Evolutionary conservation across 2,797 vertebrate genomes (phyloP), one percentile per base, ranked within the genome.

Genomic region (Anguilla marmorata): DNA sequence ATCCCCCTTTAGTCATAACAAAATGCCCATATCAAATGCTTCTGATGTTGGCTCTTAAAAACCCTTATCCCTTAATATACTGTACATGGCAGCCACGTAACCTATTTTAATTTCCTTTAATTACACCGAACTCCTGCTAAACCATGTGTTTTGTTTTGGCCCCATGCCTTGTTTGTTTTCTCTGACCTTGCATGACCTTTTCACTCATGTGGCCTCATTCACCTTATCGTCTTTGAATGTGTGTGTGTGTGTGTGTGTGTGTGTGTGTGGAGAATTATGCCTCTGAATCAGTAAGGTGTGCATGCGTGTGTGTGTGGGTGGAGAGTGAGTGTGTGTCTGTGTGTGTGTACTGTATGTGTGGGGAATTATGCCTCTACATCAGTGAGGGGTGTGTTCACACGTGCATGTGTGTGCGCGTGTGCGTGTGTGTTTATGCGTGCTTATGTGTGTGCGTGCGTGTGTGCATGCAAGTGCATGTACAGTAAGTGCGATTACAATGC

Each of bases 121-220:
- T 79, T 41, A 19, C 8, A 7, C 50, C 11, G 2, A 14, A 16
- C 33, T 50, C 45, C 41, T 24, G 21, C 45, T 24, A 14, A 82
- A 6, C 45, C 79, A 79, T 79, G 30, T 48, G 45, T 11, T 79
- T 76, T 48, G 76, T 80, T 45, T 80, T 80, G 79, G 79, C 45
- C 19, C 8, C 21, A n/a, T 66, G 16, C 37, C 90, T 88, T 89
- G 85, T 92, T 86, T 84, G 90, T 90, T 92, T 87, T 91, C 84
- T 91, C 86, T 33, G 88, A 72, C 87, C 89, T 86, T 92, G 91
- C 91, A 89, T 91, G 89, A 89, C 90, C 89, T 91, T 88, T 91
- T 63, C 86, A 85, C 79, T 50, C 21, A 50, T 82, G 79, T 82
- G 41, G 48, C 76, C 76, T 80, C 21, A 48, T 48, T 80, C 41